Evolutionary conservation across 2,797 vertebrate genomes (phyloP), one percentile per base, ranked within the genome.

Genomic region (Sebastiscus tertius): DNA sequence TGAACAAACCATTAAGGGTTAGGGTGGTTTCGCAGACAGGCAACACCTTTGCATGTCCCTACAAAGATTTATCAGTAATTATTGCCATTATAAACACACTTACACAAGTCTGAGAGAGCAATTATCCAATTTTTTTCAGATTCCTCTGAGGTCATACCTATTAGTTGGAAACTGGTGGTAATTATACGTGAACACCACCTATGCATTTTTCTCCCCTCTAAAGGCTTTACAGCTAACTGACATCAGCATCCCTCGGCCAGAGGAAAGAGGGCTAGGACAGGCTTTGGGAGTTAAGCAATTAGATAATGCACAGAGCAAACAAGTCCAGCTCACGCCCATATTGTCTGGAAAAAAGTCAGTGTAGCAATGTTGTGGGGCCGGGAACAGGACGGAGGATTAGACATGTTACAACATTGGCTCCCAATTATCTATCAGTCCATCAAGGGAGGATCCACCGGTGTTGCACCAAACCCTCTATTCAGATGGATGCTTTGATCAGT

Each of bases 291-390:
- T 78, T 75, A 56, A 64, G 76, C 49, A 72, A 86, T 84, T 73
- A 76, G 63, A 84, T 83, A 63, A 85, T 71, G 14, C 54, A 69
- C 5, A 27, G 64, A 60, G 73, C 71, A 86, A 85, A 86, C 84
- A 87, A 76, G 74, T 64, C 64, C 13, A 73, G 60, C 72, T 80
- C 80, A 81, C 86, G 85, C 78, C 70, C 84, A 64, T 66, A 16
- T 61, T 66, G 65, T 83, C 7, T 5, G 62, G 36, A 68, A 83
- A 72, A 85, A 42, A 42, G 49, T 74, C 65, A 75, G 52, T 83
- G 77, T 81, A 73, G 67, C 29, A 24, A 58, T 29, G 52, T 42
- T 69, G 64, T 34, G 67, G 16, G 46, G 58, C 42, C 22, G 26
- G 67, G 72, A 73, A 42, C 34, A 49, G 24, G 72, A 69, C 2